Evolutionary conservation across 2,113 vertebrate species (phyloP).

Genomic region (Genyomyrus donnyi): DNA sequence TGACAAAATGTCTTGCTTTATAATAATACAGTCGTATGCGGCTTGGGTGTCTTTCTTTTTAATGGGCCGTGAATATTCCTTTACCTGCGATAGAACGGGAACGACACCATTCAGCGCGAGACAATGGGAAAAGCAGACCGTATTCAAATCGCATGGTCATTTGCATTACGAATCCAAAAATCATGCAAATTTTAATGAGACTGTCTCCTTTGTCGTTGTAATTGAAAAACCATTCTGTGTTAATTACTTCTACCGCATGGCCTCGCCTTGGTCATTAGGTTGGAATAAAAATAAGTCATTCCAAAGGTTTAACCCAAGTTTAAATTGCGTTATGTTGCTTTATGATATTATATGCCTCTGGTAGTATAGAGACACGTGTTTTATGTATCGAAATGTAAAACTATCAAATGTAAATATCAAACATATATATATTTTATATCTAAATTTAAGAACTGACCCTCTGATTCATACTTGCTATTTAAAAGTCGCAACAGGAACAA

Average conservation of each 20-base stretch:
- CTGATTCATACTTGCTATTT: not conserved
- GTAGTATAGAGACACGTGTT: not conserved
- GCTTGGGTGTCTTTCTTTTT: slow-evolving; percentile 41
- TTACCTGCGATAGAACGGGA: slow-evolving; percentile 60
- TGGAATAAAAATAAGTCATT: slow-evolving; percentile 60
- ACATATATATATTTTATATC: not conserved
- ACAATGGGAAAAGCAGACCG: slow-evolving; percentile 66
- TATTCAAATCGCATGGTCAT: slow-evolving; percentile 66
- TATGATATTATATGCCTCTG: slow-evolving; percentile 21
- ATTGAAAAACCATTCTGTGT: slow-evolving; percentile 35
- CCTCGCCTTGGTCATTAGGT: slow-evolving; percentile 54
- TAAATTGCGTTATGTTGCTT: slow-evolving; percentile 32
- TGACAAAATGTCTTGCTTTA: slow-evolving; percentile 12
- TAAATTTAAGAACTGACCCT: not conserved
- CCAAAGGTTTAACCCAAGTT: slow-evolving; percentile 33
- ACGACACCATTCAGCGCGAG: slow-evolving; percentile 51
- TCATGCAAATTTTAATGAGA: slow-evolving; percentile 69
- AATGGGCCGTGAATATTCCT: slow-evolving; percentile 65
- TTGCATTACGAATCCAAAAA: slow-evolving; percentile 61
- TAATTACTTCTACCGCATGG: slow-evolving; percentile 59
- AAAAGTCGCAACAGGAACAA: not conserved
- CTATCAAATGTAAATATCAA: not conserved
- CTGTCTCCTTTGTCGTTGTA: slow-evolving; percentile 54
- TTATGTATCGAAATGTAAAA: not conserved
- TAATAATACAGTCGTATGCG: slow-evolving; percentile 34